A percentile compares a stretch with the other conserved stretches of the same genome.
These are phyloP conservation scores for Mustela nigripes DNA, from an alignment of 2,113 vertebrate genomes.

Conservation along the genomic window DNA sequence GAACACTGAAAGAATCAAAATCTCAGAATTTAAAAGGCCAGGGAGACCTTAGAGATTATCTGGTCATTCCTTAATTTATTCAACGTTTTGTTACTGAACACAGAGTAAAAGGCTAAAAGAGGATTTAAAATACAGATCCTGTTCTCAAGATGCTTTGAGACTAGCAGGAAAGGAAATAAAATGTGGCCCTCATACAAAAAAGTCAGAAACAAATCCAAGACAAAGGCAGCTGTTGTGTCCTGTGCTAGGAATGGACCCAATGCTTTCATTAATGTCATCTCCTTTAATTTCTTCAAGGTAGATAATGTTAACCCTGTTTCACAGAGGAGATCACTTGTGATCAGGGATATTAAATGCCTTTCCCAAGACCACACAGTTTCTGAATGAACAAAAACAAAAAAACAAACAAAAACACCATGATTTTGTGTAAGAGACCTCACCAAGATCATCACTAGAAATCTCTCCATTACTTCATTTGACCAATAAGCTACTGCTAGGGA, in stretches of 20 bases:
- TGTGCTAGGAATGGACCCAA: background rate
- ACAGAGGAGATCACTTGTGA: background rate
- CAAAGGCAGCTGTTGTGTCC: background rate
- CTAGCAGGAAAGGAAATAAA: background rate
- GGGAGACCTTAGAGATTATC: background rate
- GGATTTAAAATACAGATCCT: conserved; percentile 15
- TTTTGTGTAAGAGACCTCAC: background rate
- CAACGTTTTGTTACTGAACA: background rate
- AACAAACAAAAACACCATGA: background rate
- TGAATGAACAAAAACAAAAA: background rate
- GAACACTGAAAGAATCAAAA: conserved; percentile 45
- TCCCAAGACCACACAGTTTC: background rate
- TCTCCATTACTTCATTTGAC: conserved; percentile 20
- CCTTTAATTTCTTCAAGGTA: background rate
- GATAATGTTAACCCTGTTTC: background rate
- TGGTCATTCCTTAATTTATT: background rate
- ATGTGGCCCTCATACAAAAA: background rate
- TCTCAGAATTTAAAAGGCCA: conserved; percentile 16
- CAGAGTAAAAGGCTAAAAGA: background rate
- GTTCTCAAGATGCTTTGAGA: background rate
- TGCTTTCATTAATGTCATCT: background rate
- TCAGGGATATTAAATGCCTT: background rate
- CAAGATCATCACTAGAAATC: background rate
- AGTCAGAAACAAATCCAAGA: background rate
- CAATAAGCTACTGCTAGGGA: background rate